A percentile compares a stretch with the other conserved stretches of the same genome.
phyloP scores from a whole-genome alignment of 1,140 invertebrate species.

The Drosophila sp. region DNA sequence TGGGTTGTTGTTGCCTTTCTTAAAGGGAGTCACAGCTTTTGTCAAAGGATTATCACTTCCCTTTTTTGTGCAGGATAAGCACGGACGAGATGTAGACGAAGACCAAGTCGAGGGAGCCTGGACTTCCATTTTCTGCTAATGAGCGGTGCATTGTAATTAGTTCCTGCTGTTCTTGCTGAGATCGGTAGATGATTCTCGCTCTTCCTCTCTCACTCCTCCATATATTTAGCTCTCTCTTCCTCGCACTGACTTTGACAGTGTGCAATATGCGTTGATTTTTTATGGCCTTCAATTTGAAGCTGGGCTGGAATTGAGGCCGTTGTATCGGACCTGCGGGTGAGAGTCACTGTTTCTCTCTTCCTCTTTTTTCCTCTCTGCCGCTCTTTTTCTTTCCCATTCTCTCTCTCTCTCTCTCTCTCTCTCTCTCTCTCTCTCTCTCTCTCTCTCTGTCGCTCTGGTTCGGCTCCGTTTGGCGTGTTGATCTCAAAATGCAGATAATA shows the following conservation, averaged over 20 bases:
- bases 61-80: slow-evolving; percentile 26
- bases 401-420: background rate
- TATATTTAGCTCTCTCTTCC: background rate
- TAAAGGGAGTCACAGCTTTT: slow-evolving; percentile 50
- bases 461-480: slow-evolving; percentile 66
- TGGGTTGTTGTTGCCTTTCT: too few relatives aligned
- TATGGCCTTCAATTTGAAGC: slow-evolving; percentile 82
- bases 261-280: slow-evolving; percentile 84
- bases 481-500: slow-evolving; percentile 84
- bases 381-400: background rate
- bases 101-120: background rate
- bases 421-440: background rate
- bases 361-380: background rate
- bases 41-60: slow-evolving; percentile 82
- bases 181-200: slow-evolving; percentile 15
- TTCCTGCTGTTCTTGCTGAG: background rate
- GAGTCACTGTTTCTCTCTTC: slow-evolving; percentile 3
- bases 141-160: slow-evolving; percentile 50
- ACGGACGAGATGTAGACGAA: background rate
- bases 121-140: slow-evolving; percentile 52
- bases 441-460: slow-evolving; percentile 14
- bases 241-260: slow-evolving; percentile 72
- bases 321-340: background rate
- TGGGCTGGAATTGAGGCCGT: slow-evolving; percentile 41
- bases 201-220: background rate